Evolutionary conservation across 2,113 vertebrate genomes (phyloP).

Genomic region (Paradisaea rubra): DNA sequence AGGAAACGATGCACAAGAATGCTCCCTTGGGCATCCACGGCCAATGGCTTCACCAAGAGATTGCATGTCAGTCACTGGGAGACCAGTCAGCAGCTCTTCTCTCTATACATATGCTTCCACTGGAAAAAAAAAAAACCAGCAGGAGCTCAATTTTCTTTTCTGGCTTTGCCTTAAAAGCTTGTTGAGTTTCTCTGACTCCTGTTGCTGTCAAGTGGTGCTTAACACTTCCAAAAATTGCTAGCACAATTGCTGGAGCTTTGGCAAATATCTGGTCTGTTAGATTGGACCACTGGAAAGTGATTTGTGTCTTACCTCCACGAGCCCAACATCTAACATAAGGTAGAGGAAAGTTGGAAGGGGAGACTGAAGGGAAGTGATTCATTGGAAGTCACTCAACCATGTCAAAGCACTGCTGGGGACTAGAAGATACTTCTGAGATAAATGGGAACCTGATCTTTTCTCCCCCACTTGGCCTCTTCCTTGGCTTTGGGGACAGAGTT

Average conservation of each 20-base stretch:
- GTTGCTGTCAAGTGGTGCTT: slow-evolving; percentile 8
- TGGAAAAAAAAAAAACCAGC: neutral
- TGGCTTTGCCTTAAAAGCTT: slow-evolving; percentile 9
- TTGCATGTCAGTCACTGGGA: neutral
- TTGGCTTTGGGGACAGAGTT: neutral
- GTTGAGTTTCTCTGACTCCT: neutral
- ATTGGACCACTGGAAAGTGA: neutral
- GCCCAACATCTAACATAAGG: neutral
- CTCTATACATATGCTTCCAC: neutral
- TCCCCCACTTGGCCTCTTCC: neutral
- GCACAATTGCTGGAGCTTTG: neutral
- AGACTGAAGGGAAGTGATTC: slow-evolving; percentile 6
- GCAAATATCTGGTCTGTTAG: neutral
- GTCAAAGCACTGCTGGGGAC: neutral
- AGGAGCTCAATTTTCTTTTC: neutral
- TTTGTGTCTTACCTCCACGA: neutral
- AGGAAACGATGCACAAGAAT: neutral
- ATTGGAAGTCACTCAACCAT: neutral
- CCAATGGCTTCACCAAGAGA: neutral
- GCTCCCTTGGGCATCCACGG: neutral
- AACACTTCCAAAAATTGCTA: neutral
- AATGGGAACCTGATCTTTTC: slow-evolving; percentile 26
- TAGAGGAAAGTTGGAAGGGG: neutral
- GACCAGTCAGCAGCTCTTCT: neutral
- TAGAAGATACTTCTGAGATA: slow-evolving; percentile 25